Evolutionary conservation across 2,888 invertebrate genomes (phyloP).

Genomic region (Liposcelis brunnea): DNA sequence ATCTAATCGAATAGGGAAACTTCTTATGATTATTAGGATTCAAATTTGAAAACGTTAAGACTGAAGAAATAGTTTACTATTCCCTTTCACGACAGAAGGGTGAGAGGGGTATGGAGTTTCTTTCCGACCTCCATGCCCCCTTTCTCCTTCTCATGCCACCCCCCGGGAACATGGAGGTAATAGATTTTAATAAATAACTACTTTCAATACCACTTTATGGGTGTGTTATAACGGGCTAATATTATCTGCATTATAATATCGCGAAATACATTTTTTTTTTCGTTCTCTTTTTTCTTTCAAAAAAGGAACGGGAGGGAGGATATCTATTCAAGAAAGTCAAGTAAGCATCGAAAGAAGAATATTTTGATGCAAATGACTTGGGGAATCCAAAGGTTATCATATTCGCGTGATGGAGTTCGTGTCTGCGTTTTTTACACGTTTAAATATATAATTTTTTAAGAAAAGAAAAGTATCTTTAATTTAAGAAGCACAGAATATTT

Average conservation of each 20-base stretch:
- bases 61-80: constrained; percentile 1
- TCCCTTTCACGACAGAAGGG: not conserved
- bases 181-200: constrained; percentile 6
- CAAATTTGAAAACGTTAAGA: constrained; percentile 4
- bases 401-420: too few species aligned
- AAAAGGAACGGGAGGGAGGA: too few species aligned
- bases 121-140: not conserved
- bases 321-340: too few species aligned
- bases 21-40: not conserved
- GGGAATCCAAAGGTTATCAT: too few species aligned
- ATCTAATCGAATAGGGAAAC: not conserved
- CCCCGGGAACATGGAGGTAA: constrained; percentile 3
- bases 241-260: not conserved
- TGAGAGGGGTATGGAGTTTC: constrained; percentile 1
- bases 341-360: too few species aligned
- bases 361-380: too few species aligned
- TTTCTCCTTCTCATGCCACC: not conserved
- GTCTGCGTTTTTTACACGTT: too few species aligned
- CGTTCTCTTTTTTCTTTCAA: not conserved
- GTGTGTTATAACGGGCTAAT: constrained; percentile 2
- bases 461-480: too few species aligned
- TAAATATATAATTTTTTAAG: too few species aligned
- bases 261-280: not conserved
- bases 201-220: constrained; percentile 1
- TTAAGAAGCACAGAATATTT: too few species aligned